Evolutionary conservation across 2,888 invertebrate species (phyloP), one percentile per base, ranked within the genome.

Genomic region (Embidobia sp.): DNA sequence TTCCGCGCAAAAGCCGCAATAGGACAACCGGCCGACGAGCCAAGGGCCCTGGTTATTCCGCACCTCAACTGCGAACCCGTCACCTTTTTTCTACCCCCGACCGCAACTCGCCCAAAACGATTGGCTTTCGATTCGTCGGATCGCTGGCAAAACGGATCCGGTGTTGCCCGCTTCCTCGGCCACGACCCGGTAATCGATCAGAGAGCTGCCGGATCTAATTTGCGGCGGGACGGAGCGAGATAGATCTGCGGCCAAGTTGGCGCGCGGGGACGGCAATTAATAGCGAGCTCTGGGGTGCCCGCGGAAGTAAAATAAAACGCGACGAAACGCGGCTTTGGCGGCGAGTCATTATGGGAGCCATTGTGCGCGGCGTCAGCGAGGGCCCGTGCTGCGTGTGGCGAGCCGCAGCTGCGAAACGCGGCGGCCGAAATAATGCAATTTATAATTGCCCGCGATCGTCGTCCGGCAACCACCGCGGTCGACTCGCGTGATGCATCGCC

Each of bases 181-280:
- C n/a, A n/a, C n/a, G n/a, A n/a, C 26, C 26, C 22, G 6, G 37
- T 40, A 55, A 64, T 64, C 44, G 64, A 64, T 53, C 33, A 42
- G 44, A 19, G 13, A n/a, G n/a, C 26, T 29, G 55, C 46, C 66
- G 46, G 46, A 55, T 55, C 51, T 66, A 46, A 66, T 46, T 55
- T 55, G 46, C 31, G 13, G 31, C 3, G 18, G 48, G 13, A 31
- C 31, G 26, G 46, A 35, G 46, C 11, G 80, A 83, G 87, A 87
- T 87, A 86, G 83, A 87, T 87, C 84, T 83, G 85, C 82, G 83
- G 86, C 83, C 82, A 85, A 86, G 84, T 86, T 87, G 85, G 85
- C 84, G 82, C 84, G 86, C 83, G 85, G 86, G 84, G 86, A 84
- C 85, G 86, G 85, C 86, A 87, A 88, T 88, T 87, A 87, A 88